A percentile compares a stretch with the other conserved stretches of the same genome.
These are phyloP conservation scores for Patella depressa DNA, from an alignment of 2,888 invertebrate genomes.

Conservation along the genomic window DNA sequence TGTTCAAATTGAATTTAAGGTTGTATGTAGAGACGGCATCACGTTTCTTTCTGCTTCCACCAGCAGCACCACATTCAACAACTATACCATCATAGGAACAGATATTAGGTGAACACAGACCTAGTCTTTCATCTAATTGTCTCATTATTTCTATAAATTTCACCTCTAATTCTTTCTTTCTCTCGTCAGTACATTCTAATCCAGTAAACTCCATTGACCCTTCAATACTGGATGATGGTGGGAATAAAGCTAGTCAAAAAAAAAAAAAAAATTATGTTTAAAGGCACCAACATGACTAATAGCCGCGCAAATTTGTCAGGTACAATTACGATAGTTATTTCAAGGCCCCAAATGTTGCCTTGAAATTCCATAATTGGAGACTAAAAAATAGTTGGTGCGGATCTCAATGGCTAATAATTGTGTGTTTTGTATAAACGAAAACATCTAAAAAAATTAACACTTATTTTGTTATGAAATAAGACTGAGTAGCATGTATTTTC, in stretches of 20 bases:
- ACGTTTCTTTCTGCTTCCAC: slow-evolving; percentile 34
- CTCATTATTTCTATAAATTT: slow-evolving; percentile 40
- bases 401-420: too few species aligned
- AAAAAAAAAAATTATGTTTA: too few species aligned
- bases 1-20: slow-evolving; percentile 37
- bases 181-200: slow-evolving; percentile 42
- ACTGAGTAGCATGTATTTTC: too few species aligned
- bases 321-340: too few species aligned
- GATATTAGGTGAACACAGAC: slow-evolving; percentile 43
- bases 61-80: slow-evolving; percentile 43
- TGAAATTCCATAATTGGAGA: too few species aligned
- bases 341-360: too few species aligned
- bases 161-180: slow-evolving; percentile 33
- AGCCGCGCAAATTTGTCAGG: not conserved
- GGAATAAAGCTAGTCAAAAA: slow-evolving; percentile 1
- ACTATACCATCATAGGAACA: slow-evolving; percentile 41
- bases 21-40: slow-evolving; percentile 30
- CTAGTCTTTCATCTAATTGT: slow-evolving; percentile 39
- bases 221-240: slow-evolving; percentile 35
- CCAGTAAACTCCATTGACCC: slow-evolving; percentile 45
- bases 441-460: too few species aligned
- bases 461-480: too few species aligned
- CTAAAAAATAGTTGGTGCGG: too few species aligned
- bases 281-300: slow-evolving; percentile 27
- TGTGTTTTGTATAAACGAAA: too few species aligned